Evolutionary conservation across 2,888 invertebrate species (phyloP).

Genomic region (Aleiodes alternator): DNA sequence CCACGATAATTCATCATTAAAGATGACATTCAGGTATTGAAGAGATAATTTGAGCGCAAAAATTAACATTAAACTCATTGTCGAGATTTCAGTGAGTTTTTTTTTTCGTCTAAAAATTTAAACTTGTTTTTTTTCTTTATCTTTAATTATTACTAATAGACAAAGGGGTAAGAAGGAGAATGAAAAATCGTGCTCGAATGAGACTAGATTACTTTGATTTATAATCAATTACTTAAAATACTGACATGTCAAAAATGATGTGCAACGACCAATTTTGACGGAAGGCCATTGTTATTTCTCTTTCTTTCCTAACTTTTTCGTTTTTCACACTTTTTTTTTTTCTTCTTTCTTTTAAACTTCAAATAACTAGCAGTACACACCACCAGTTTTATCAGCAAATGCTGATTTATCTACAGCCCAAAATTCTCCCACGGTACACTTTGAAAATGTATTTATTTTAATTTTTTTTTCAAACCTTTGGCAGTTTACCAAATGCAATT

Average conservation of each 20-base stretch:
- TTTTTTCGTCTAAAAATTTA: background rate
- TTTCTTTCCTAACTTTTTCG: constrained; percentile 47
- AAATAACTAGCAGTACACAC: constrained; percentile 48
- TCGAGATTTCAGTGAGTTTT: constrained; percentile 13
- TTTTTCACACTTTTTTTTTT: background rate
- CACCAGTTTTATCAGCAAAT: constrained; percentile 44
- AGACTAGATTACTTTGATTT: constrained; percentile 75
- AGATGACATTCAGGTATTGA: background rate
- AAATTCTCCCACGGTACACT: constrained; percentile 51
- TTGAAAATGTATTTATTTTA: constrained; percentile 44
- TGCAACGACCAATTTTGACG: constrained; percentile 67
- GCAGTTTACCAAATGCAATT: constrained; percentile 73
- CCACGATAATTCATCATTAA: background rate
- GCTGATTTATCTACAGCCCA: constrained; percentile 37
- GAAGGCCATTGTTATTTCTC: constrained; percentile 62
- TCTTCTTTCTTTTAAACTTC: background rate
- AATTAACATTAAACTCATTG: constrained; percentile 21
- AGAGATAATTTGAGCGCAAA: constrained; percentile 46
- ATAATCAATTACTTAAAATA: constrained; percentile 72
- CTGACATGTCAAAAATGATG: constrained; percentile 70
- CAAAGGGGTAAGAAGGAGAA: constrained; percentile 42
- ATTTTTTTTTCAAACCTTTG: constrained; percentile 62
- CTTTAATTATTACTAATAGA: background rate
- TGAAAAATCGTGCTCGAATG: constrained; percentile 67
- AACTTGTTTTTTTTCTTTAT: too few relatives aligned